Conservation (phyloP, 2,888 invertebrate species). For the Heliconius aoede region DNA sequence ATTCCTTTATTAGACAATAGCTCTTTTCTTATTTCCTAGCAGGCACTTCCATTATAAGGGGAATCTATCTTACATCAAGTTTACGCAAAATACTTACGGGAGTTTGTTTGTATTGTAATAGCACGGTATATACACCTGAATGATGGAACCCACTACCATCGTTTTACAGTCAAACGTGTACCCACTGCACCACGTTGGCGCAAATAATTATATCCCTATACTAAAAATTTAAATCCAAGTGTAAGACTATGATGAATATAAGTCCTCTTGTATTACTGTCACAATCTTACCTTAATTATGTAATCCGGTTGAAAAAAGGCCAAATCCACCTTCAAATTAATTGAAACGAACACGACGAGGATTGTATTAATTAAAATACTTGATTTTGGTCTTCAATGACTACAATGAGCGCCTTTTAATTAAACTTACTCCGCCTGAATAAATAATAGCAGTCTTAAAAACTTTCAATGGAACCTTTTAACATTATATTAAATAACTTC, state of each 20-base stretch:
- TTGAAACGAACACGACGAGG: slow-evolving; percentile 54
- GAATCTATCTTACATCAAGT: not conserved
- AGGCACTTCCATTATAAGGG: slow-evolving; percentile 4
- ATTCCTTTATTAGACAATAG: slow-evolving; percentile 31
- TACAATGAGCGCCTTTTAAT: slow-evolving; percentile 52
- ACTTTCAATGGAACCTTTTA: slow-evolving; percentile 34
- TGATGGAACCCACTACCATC: too few species aligned
- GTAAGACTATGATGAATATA: slow-evolving; percentile 19
- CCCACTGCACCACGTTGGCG: too few species aligned
- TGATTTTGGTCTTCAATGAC: slow-evolving; percentile 55
- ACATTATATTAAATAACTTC: slow-evolving; percentile 25
- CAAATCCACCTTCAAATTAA: slow-evolving; percentile 51
- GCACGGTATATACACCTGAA: too few species aligned
- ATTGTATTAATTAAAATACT: slow-evolving; percentile 59
- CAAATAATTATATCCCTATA: too few species aligned
- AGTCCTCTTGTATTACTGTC: slow-evolving; percentile 8
- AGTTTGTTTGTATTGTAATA: not conserved
- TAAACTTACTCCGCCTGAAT: slow-evolving; percentile 53
- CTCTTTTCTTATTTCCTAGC: slow-evolving; percentile 28
- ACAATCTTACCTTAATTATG: slow-evolving; percentile 33
- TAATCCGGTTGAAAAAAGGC: slow-evolving; percentile 45
- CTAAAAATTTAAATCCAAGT: not conserved
- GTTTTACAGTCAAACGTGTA: too few species aligned
- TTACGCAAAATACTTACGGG: not conserved
- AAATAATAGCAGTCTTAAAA: slow-evolving; percentile 47